phyloP scores from a whole-genome alignment of 2,797 vertebrate genomes.

The Phrynocephalus vlangalii region DNA sequence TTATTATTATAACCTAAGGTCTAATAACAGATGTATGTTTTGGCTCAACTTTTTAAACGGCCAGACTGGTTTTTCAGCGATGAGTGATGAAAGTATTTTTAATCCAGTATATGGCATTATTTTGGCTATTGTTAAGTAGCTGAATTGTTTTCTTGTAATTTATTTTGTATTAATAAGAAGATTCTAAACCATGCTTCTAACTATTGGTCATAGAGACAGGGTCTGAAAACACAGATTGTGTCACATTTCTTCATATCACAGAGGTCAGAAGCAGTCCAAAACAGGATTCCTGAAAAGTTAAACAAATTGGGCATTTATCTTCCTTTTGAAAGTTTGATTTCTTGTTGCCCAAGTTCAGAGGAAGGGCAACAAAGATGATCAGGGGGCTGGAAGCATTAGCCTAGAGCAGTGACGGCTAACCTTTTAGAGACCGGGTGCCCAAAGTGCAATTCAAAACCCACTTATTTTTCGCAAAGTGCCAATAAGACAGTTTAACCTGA shows the following conservation, averaged over 20 bases:
- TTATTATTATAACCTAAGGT: constrained; percentile 46
- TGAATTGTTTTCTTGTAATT: constrained; percentile 60
- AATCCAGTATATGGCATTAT: constrained; percentile 13
- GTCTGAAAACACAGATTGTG: background rate
- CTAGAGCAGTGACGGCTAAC: too few species aligned
- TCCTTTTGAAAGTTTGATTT: background rate
- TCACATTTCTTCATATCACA: background rate
- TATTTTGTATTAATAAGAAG: constrained; percentile 15
- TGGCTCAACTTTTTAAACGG: constrained; percentile 32
- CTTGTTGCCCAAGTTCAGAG: too few species aligned
- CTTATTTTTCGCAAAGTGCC: too few species aligned
- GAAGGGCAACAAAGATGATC: too few species aligned
- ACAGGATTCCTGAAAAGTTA: background rate
- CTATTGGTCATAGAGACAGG: background rate
- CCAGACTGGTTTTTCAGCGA: constrained; percentile 51
- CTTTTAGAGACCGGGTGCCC: too few species aligned
- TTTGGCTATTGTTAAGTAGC: constrained; percentile 56
- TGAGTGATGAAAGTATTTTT: constrained; percentile 42
- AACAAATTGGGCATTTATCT: background rate
- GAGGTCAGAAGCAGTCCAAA: background rate
- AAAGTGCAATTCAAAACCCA: too few species aligned
- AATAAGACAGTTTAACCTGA: too few species aligned
- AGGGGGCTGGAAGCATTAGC: too few species aligned
- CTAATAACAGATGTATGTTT: constrained; percentile 33
- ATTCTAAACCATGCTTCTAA: background rate